Evolutionary conservation across 2,113 vertebrate genomes (phyloP).

Genomic region (Tursiops truncatus): DNA sequence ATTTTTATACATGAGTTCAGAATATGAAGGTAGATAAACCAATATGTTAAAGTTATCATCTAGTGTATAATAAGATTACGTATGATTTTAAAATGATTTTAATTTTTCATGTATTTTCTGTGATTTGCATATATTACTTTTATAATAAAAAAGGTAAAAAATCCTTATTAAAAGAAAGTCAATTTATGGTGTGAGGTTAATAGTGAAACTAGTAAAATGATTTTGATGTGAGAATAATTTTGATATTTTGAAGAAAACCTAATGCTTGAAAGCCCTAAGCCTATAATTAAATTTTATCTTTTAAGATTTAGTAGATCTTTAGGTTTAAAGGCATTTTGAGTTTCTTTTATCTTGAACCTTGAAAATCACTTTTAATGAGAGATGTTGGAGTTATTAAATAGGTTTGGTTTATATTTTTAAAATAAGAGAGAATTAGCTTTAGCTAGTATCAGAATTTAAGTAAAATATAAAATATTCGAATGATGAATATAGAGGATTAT

Average conservation of each 20-base stretch:
- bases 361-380: constrained; percentile 31
- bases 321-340: neutral
- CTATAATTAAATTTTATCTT: constrained; percentile 18
- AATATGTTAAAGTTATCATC: constrained; percentile 15
- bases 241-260: constrained; percentile 28
- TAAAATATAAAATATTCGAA: constrained; percentile 19
- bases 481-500: constrained; percentile 7
- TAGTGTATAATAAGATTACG: neutral
- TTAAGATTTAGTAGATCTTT: constrained; percentile 31
- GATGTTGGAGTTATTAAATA: constrained; percentile 26
- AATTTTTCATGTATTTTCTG: constrained; percentile 9
- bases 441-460: constrained; percentile 32
- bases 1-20: constrained; percentile 20
- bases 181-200: constrained; percentile 5
- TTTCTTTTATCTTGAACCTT: constrained; percentile 17
- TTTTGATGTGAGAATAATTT: neutral
- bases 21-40: neutral
- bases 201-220: constrained; percentile 17
- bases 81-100: neutral
- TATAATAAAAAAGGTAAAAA: neutral
- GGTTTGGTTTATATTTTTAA: constrained; percentile 1
- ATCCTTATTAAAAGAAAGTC: neutral
- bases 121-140: constrained; percentile 9
- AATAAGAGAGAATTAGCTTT: constrained; percentile 38
- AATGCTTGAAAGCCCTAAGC: neutral